Base-by-base conservation (phyloP, 2,113 vertebrate genomes). In the Sarotherodon lohbergeri region DNA sequence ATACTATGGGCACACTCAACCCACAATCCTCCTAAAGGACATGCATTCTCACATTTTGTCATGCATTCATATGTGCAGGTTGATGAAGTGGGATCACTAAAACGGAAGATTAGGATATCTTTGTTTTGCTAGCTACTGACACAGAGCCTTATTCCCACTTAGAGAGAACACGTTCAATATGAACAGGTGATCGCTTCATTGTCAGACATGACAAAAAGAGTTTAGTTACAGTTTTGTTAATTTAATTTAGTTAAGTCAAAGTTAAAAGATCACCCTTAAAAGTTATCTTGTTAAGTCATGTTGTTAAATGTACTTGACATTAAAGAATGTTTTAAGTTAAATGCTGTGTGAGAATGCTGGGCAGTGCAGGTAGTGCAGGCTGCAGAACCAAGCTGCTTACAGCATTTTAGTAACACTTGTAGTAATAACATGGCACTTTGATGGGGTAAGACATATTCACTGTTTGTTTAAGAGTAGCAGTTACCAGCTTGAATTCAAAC, bases 41-140 rank as follows among this genome's bases (percentile, higher is more conserved):
- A 27, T 9, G 3, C 0, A 73, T 16, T 71, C 66, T 0, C 5
- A 24, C 39, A 1, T 24, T 46, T 73, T 27, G 41, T 46, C 5
- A 4, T 10, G 8, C 68, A 68, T 41, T 68, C n/a, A 24, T 68
- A 41, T 22, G 12, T 0, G 7, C 0, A 71, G 63, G 36, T 3
- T 4, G 1, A 41, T 71, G n/a, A 41, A 14, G 36, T 68, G 63
- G n/a, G 11, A 24, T 68, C 63, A 41, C 36, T 68, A 5, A 68
- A 68, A 41, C 63, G 2, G n/a, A 41, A n/a, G 34, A 22, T 41
- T 68, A 41, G 36, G 36, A 22, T 68, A 8, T 14, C 36, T 9
- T 41, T 24, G 36, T 13, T 71, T 68, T 41, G 36, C 63, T 41
- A 68, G 63, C 36, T 41, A 68, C 63, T 68, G 61, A 39, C 63